These are phyloP conservation scores for Gallinago solitaria DNA, from an alignment of 2,797 vertebrate genomes.

Conservation along the genomic window DNA sequence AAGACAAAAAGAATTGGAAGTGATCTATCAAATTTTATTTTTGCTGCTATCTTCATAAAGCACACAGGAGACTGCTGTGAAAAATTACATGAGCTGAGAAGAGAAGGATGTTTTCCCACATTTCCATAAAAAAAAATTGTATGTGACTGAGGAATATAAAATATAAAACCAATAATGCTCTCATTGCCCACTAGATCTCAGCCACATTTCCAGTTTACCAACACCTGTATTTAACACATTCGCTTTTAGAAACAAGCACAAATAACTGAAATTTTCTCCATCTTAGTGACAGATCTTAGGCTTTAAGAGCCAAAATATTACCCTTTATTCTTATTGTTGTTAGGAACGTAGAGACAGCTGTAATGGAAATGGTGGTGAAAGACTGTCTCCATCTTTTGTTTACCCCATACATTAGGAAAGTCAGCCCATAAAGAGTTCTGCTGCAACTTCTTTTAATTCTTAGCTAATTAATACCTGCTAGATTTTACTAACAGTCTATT, in stretches of 20 bases:
- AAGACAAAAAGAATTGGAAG: slow-evolving; percentile 40
- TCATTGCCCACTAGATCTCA: neutral
- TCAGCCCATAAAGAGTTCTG: neutral
- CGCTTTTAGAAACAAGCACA: neutral
- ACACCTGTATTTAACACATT: neutral
- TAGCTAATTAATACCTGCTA: slow-evolving; percentile 2
- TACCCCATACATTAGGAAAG: neutral
- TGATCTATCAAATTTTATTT: slow-evolving; percentile 31
- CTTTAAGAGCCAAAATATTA: neutral
- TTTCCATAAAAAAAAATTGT: neutral
- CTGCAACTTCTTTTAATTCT: neutral
- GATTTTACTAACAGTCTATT: neutral
- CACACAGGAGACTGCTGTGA: neutral
- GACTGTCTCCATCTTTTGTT: neutral
- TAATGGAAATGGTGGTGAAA: neutral
- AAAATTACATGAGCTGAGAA: neutral
- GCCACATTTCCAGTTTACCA: neutral
- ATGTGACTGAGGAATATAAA: neutral
- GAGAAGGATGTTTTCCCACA: neutral
- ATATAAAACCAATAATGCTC: neutral
- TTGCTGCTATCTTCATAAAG: slow-evolving; percentile 1
- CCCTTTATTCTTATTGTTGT: neutral
- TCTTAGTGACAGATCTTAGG: neutral
- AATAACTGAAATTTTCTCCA: neutral
- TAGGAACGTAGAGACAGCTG: neutral